Evolutionary conservation across 2,113 vertebrate genomes (phyloP).

Genomic region (Triplophysa dalaica): DNA sequence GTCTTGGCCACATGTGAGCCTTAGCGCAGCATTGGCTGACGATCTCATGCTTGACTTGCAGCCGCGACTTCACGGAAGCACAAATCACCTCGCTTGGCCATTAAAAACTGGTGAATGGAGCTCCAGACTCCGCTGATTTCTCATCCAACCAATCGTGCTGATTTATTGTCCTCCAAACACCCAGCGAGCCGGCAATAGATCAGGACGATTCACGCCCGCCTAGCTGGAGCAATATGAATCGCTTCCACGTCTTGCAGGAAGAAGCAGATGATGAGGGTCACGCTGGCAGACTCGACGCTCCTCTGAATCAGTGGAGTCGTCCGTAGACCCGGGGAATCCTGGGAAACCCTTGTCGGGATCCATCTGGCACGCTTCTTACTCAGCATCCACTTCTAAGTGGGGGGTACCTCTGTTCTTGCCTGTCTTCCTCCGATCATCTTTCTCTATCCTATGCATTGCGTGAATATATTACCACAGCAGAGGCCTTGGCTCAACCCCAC

Average conservation of each 20-base stretch:
- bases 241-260: slow-evolving; percentile 44
- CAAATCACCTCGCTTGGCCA: slow-evolving; percentile 46
- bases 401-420: not conserved
- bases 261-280: slow-evolving; percentile 41
- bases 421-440: not conserved
- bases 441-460: not conserved
- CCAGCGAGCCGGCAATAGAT: slow-evolving; percentile 51
- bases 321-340: slow-evolving; percentile 42
- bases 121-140: slow-evolving; percentile 50
- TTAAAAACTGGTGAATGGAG: slow-evolving; percentile 50
- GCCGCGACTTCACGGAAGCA: slow-evolving; percentile 18
- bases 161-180: slow-evolving; percentile 55
- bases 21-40: slow-evolving; percentile 13
- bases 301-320: slow-evolving; percentile 28
- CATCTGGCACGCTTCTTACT: slow-evolving; percentile 41
- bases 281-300: slow-evolving; percentile 32
- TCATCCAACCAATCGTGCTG: slow-evolving; percentile 48
- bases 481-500: slow-evolving; percentile 30
- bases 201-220: slow-evolving; percentile 52
- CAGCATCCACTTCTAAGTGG: slow-evolving; percentile 9
- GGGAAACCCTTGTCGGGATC: slow-evolving; percentile 31
- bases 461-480: slow-evolving; percentile 24
- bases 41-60: slow-evolving; percentile 32
- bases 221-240: slow-evolving; percentile 40
- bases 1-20: slow-evolving; percentile 25